Conservation (phyloP, 2,888 invertebrate species). For the Tromatobia lineatoria region DNA sequence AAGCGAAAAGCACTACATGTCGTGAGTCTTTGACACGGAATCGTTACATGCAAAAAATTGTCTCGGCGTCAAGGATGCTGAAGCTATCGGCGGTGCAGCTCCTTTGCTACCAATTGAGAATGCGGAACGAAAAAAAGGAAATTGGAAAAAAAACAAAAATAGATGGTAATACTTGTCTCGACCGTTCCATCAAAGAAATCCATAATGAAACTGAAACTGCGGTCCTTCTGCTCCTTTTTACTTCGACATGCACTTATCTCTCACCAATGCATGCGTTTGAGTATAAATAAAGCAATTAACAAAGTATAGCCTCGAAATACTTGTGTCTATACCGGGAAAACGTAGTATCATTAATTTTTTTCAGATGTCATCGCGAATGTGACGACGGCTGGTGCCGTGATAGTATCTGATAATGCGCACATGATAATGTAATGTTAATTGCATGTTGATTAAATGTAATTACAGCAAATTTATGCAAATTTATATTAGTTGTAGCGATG, state of each 20-base stretch:
- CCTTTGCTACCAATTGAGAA: not conserved
- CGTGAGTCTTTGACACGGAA: not conserved
- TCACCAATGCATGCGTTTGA: not conserved
- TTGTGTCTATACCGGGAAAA: not conserved
- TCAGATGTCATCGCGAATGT: not conserved
- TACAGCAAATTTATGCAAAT: not conserved
- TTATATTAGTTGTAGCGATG: not conserved
- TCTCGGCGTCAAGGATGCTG: not conserved
- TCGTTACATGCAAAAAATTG: not conserved
- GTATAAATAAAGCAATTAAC: constrained; percentile 1
- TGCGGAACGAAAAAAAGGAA: not conserved
- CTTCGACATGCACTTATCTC: not conserved
- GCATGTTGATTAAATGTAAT: not conserved
- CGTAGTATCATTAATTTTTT: not conserved
- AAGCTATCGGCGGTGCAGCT: not conserved
- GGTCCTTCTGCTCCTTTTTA: not conserved
- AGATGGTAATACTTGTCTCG: not conserved
- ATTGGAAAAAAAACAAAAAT: not conserved
- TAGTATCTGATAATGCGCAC: not conserved
- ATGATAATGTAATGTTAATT: not conserved
- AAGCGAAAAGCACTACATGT: not conserved
- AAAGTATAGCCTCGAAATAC: constrained; percentile 9
- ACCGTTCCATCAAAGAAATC: not conserved
- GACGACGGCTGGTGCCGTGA: not conserved
- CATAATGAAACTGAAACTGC: not conserved